Percentiles rank a stretch among this genome's conserved stretches.
phyloP scores from a whole-genome alignment of 2,888 invertebrate species.

The Disparrhopalites patrizii region DNA sequence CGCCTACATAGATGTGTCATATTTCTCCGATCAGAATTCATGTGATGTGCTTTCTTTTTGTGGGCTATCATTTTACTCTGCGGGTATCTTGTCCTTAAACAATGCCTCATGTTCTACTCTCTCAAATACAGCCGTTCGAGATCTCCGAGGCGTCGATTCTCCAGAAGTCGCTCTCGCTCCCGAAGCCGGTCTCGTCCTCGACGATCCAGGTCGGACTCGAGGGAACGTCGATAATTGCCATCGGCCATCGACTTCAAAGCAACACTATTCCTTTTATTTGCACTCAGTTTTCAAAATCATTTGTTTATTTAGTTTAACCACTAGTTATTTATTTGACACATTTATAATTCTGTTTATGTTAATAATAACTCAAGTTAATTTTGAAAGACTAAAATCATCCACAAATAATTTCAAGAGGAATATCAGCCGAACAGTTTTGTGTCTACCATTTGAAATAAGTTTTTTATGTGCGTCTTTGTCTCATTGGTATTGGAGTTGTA shows the following conservation, averaged over 20 bases:
- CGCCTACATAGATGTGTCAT: constrained; percentile 20
- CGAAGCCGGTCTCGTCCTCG: constrained; percentile 38
- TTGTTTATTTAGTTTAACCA: constrained; percentile 21
- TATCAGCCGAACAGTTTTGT: constrained; percentile 26
- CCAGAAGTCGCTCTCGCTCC: constrained; percentile 46
- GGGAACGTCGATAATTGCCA: constrained; percentile 41
- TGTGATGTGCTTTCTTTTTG: constrained; percentile 22
- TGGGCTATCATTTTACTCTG: constrained; percentile 20
- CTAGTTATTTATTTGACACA: constrained; percentile 27
- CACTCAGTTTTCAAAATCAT: constrained; percentile 23
- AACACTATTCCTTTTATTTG: constrained; percentile 26
- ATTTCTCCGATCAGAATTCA: constrained; percentile 20
- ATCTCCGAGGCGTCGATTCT: constrained; percentile 44
- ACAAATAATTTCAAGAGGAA: constrained; percentile 2
- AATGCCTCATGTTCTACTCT: constrained; percentile 20
- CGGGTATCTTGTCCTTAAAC: constrained; percentile 15
- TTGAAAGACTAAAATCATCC: constrained; percentile 24
- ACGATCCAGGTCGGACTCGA: constrained; percentile 42
- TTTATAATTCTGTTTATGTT: constrained; percentile 17
- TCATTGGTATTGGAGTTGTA: constrained; percentile 17
- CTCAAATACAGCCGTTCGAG: constrained; percentile 43
- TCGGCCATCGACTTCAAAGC: constrained; percentile 17
- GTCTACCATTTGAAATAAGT: constrained; percentile 25
- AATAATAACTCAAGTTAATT: constrained; percentile 16
- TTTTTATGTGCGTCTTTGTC: constrained; percentile 25